phyloP scores from a whole-genome alignment of 1,140 invertebrate species.

The Anastrepha obliqua region DNA sequence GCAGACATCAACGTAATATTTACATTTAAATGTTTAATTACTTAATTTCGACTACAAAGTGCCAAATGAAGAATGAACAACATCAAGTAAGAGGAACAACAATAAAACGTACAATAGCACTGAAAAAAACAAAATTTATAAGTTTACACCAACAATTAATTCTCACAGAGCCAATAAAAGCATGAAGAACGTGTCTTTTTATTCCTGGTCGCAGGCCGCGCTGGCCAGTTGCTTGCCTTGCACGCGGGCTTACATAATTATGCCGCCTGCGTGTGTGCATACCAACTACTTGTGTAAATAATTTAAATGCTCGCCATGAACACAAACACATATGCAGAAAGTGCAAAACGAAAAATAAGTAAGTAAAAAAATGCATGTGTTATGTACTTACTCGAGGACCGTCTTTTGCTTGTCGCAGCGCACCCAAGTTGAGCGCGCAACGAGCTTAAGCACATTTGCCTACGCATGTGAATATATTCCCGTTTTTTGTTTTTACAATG shows the following conservation, averaged over 20 bases:
- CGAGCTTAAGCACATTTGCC: neutral
- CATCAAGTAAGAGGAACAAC: neutral
- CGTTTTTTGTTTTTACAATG: neutral
- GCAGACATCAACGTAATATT: neutral
- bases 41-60: conserved; percentile 30
- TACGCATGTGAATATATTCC: neutral
- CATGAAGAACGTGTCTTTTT: neutral
- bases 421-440: neutral
- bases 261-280: neutral
- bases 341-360: neutral
- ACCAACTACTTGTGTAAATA: conserved; percentile 46
- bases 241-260: neutral
- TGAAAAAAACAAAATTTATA: neutral
- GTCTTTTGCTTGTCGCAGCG: neutral
- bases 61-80: conserved; percentile 20
- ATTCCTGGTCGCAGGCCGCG: neutral
- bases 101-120: neutral
- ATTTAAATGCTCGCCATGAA: neutral
- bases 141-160: neutral
- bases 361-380: neutral
- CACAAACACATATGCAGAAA: neutral
- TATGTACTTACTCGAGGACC: neutral
- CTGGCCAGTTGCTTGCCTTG: neutral
- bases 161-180: neutral
- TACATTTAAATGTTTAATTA: conserved; percentile 36